phyloP scores from a whole-genome alignment of 2,113 vertebrate genomes.

The Prionailurus viverrinus region DNA sequence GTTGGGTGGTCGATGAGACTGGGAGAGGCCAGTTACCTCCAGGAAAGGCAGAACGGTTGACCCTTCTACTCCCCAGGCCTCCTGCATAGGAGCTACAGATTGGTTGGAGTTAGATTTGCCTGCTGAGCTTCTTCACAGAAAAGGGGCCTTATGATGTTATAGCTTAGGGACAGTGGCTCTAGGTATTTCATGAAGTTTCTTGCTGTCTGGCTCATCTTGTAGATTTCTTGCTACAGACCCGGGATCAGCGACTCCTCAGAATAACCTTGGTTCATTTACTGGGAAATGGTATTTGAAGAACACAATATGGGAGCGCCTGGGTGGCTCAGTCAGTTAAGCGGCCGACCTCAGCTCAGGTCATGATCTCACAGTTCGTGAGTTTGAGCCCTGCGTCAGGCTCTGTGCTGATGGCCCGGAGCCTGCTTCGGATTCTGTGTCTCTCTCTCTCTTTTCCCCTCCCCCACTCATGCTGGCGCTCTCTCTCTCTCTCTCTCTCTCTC shows the following conservation, averaged over 20 bases:
- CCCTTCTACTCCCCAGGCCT: not conserved
- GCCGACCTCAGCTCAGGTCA: no score
- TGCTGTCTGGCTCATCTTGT: not conserved
- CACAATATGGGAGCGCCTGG: not conserved
- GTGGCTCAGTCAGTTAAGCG: no score
- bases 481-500: no score
- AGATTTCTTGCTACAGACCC: slow-evolving; percentile 32
- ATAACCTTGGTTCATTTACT: not conserved
- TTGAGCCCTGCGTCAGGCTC: no score
- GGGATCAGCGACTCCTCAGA: not conserved
- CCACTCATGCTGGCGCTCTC: no score
- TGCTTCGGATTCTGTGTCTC: no score
- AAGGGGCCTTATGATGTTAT: not conserved
- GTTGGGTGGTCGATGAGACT: not conserved
- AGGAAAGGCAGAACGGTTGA: slow-evolving; percentile 9
- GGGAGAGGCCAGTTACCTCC: not conserved
- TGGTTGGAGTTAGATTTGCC: slow-evolving; percentile 26
- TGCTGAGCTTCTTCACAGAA: slow-evolving; percentile 7
- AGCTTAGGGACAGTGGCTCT: not conserved
- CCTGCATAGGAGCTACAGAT: not conserved
- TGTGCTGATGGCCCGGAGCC: no score
- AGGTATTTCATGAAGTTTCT: not conserved
- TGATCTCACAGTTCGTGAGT: no score
- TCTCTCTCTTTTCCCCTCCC: no score
- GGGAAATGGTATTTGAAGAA: not conserved